Conservation (phyloP, 2,113 vertebrate species). For the Hippocampus barbouri region DNA sequence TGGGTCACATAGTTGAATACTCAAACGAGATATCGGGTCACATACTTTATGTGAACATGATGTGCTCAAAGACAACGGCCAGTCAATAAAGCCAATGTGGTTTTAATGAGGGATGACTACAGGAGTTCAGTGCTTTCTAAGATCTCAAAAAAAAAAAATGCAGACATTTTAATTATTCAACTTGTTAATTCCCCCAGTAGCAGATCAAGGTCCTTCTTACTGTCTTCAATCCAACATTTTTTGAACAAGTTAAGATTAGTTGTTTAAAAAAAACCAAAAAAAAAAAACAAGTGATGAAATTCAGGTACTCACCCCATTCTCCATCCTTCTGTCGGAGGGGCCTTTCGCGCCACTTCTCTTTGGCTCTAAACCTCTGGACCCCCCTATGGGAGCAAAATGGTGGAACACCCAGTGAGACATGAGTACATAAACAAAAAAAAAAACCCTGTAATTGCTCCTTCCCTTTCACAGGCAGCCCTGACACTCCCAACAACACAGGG, state of each 20-base stretch:
- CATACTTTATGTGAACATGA: neutral
- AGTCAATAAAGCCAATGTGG: neutral
- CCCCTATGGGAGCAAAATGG: constrained; percentile 63
- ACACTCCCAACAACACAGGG: constrained; percentile 13
- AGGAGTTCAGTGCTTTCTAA: neutral
- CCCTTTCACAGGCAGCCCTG: constrained; percentile 16
- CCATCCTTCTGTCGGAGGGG: constrained; percentile 80
- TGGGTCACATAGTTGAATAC: no score
- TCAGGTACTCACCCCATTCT: constrained; percentile 86
- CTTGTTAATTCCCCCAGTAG: no score
- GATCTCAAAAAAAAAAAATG: neutral
- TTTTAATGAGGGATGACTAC: neutral
- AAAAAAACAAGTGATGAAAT: neutral
- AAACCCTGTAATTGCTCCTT: neutral
- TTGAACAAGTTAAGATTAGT: no score
- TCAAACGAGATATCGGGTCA: neutral
- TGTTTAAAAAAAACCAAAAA: neutral
- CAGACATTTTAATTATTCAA: neutral
- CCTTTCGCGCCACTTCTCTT: constrained; percentile 87
- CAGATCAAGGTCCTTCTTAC: no score
- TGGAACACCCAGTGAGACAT: constrained; percentile 9
- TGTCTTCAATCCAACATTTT: no score
- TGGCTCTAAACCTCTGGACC: constrained; percentile 77
- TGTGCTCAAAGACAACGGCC: neutral
- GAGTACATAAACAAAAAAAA: neutral